These are phyloP conservation scores for Cheumatopsyche charites DNA, from an alignment of 1,140 invertebrate species.

Conservation along the genomic window DNA sequence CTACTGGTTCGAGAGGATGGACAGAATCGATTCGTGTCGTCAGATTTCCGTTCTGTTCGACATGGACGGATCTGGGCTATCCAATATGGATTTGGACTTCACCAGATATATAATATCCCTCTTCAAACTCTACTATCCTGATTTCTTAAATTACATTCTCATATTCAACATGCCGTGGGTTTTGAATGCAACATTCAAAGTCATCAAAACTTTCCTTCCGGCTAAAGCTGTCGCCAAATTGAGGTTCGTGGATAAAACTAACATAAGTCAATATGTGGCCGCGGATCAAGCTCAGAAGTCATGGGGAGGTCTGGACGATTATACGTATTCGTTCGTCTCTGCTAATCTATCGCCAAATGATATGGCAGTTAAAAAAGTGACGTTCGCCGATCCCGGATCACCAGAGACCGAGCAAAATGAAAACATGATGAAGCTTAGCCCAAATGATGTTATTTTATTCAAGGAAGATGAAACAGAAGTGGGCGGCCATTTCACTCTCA, in stretches of 20 bases:
- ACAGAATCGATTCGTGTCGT: constrained; percentile 77
- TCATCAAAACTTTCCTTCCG: constrained; percentile 88
- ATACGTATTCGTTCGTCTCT: constrained; percentile 70
- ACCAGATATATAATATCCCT: constrained; percentile 84
- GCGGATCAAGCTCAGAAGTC: constrained; percentile 73
- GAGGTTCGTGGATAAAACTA: constrained; percentile 83
- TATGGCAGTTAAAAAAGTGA: constrained; percentile 60
- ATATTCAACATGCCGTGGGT: constrained; percentile 96
- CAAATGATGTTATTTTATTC: constrained; percentile 69
- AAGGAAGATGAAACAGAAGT: constrained; percentile 68
- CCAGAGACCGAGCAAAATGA: constrained; percentile 52
- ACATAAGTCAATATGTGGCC: constrained; percentile 77
- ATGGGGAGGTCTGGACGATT: constrained; percentile 88
- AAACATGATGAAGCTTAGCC: constrained; percentile 61
- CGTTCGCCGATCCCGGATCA: constrained; percentile 59
- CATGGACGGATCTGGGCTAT: constrained; percentile 82
- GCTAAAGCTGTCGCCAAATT: constrained; percentile 89
- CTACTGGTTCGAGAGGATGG: constrained; percentile 87
- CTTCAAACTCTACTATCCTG: constrained; percentile 91
- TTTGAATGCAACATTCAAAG: constrained; percentile 89
- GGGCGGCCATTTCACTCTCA: constrained; percentile 68
- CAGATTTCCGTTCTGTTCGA: constrained; percentile 89
- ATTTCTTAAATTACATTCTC: constrained; percentile 88
- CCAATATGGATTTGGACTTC: constrained; percentile 89
- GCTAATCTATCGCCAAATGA: constrained; percentile 43